Conservation (phyloP, 2,888 invertebrate genomes). For the Idaea dimidiata region DNA sequence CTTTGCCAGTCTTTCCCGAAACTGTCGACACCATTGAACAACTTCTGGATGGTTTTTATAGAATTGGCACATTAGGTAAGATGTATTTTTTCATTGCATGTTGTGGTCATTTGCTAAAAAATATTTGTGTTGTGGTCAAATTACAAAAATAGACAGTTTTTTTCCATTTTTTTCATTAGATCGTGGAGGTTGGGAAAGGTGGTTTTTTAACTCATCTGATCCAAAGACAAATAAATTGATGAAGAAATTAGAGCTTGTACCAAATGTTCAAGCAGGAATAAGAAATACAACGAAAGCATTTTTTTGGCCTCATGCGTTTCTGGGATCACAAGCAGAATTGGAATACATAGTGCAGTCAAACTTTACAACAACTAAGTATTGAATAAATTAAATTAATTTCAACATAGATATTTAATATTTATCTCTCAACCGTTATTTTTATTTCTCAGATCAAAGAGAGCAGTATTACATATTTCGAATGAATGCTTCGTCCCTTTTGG, state of each 20-base stretch:
- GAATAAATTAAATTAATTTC: background rate
- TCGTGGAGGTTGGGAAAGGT: slow-evolving; percentile 87
- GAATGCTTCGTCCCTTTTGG: slow-evolving; percentile 89
- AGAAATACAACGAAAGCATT: slow-evolving; percentile 87
- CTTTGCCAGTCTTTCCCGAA: slow-evolving; percentile 87
- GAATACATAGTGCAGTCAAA: slow-evolving; percentile 87
- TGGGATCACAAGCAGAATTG: slow-evolving; percentile 86
- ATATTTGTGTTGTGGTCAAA: too few relatives aligned
- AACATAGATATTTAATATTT: background rate
- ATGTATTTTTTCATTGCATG: background rate
- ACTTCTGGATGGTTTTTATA: slow-evolving; percentile 83
- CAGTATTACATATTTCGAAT: slow-evolving; percentile 85
- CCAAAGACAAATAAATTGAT: slow-evolving; percentile 81
- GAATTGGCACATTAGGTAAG: slow-evolving; percentile 86
- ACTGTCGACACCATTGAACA: slow-evolving; percentile 86
- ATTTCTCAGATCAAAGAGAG: slow-evolving; percentile 77
- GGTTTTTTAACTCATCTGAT: slow-evolving; percentile 87
- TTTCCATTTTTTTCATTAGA: slow-evolving; percentile 58
- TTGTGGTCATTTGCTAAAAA: background rate
- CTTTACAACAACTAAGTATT: slow-evolving; percentile 78
- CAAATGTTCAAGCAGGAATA: slow-evolving; percentile 84
- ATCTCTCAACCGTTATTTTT: background rate
- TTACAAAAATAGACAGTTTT: background rate
- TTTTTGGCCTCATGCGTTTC: slow-evolving; percentile 89
- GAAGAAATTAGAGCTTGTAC: slow-evolving; percentile 84